Conservation (phyloP, 2,797 vertebrate species). For the Mustela erminea region DNA sequence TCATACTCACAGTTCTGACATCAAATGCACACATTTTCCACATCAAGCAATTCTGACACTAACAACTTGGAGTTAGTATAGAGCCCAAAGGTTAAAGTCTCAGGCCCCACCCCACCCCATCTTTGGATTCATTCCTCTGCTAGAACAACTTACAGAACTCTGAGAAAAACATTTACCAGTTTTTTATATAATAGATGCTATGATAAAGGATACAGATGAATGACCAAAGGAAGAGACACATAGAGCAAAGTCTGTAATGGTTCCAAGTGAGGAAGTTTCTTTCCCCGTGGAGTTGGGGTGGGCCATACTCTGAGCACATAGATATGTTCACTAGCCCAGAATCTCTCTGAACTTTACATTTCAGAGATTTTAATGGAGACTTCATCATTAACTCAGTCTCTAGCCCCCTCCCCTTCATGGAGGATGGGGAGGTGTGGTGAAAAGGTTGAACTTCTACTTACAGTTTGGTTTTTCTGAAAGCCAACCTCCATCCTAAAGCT, state of each 20-base stretch:
- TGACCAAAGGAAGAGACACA: too few species aligned
- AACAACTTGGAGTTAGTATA: neutral
- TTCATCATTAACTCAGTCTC: neutral
- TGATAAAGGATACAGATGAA: neutral
- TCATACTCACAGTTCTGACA: neutral
- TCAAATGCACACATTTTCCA: neutral
- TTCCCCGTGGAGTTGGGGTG: neutral
- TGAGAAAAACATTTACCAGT: neutral
- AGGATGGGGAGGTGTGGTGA: neutral
- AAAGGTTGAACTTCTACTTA: neutral
- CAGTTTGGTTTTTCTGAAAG: neutral
- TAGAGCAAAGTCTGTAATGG: too few species aligned
- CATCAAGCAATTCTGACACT: neutral
- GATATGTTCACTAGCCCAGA: neutral
- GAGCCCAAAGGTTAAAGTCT: neutral
- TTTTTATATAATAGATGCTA: neutral
- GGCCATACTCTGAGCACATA: neutral
- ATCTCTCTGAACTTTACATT: neutral
- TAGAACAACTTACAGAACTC: neutral
- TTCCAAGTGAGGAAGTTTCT: too few species aligned
- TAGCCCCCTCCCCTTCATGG: too few species aligned
- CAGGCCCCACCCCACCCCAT: neutral
- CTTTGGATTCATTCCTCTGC: neutral
- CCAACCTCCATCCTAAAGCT: neutral
- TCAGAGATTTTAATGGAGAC: neutral